phyloP scores from a whole-genome alignment of 2,888 invertebrate genomes.

The Rotaria socialis region DNA sequence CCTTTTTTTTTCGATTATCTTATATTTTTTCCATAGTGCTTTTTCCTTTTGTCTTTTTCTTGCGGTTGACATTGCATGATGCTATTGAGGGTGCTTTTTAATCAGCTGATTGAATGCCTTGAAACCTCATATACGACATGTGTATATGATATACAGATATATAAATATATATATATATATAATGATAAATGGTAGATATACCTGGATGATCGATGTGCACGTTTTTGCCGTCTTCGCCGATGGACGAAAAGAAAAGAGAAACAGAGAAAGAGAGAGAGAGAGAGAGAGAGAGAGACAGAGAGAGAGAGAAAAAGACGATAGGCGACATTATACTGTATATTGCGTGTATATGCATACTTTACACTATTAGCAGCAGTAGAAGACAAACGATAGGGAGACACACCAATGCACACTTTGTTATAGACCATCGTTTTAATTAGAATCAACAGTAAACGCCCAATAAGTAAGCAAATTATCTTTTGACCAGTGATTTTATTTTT shows the following conservation, averaged over 20 bases:
- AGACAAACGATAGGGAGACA: not conserved
- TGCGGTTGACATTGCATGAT: not conserved
- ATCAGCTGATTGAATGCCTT: slow-evolving; percentile 23
- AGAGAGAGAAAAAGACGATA: not conserved
- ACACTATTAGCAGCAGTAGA: not conserved
- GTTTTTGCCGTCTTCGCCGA: not conserved
- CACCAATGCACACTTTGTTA: not conserved
- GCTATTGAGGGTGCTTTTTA: not conserved
- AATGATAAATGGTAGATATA: not conserved
- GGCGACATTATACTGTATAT: not conserved
- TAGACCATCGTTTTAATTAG: not conserved
- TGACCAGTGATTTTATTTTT: not conserved
- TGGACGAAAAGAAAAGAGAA: not conserved
- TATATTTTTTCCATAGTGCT: not conserved
- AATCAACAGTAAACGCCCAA: not conserved
- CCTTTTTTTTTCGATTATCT: not conserved
- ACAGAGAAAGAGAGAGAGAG: not conserved
- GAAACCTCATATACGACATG: not conserved
- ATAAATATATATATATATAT: not conserved
- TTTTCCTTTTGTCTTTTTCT: not conserved
- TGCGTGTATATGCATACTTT: not conserved
- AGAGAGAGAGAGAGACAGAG: not conserved
- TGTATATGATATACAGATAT: not conserved
- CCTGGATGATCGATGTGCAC: slow-evolving; percentile 12
- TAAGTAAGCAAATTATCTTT: not conserved